These are phyloP conservation scores for Channa maculata DNA, from an alignment of 2,113 vertebrate genomes.

Conservation along the genomic window DNA sequence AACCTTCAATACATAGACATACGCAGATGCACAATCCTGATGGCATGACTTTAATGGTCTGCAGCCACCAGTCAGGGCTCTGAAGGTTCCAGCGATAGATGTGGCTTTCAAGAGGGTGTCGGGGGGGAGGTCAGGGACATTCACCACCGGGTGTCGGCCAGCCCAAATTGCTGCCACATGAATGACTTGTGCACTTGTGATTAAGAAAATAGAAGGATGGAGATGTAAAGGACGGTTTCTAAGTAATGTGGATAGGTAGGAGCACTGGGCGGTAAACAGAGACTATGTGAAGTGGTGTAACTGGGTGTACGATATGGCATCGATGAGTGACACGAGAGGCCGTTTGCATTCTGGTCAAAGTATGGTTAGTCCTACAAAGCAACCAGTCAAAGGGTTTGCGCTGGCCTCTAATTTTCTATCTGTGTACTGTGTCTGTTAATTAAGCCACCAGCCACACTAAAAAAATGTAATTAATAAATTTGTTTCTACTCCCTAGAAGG, in stretches of 20 bases:
- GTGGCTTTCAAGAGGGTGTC: conserved; percentile 77
- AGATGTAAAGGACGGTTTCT: conserved; percentile 31
- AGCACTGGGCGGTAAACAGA: conserved; percentile 32
- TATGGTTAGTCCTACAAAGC: conserved; percentile 55
- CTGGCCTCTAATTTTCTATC: conserved; percentile 78
- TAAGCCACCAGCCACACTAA: conserved; percentile 70
- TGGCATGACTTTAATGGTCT: conserved; percentile 64
- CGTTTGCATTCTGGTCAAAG: conserved; percentile 48
- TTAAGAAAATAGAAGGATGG: conserved; percentile 44
- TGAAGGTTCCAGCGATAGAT: conserved; percentile 70
- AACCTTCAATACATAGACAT: conserved; percentile 13
- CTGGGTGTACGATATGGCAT: conserved; percentile 33
- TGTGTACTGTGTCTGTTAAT: conserved; percentile 76
- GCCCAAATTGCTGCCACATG: conserved; percentile 77
- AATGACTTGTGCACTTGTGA: conserved; percentile 53
- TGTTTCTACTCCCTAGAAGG: conserved; percentile 61
- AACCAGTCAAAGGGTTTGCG: conserved; percentile 56
- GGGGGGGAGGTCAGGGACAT: conserved; percentile 67
- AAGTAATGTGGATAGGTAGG: conserved; percentile 27
- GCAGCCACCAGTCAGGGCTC: conserved; percentile 58
- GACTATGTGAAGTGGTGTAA: not conserved
- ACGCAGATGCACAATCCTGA: conserved; percentile 32
- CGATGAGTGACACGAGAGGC: conserved; percentile 52
- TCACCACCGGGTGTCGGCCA: conserved; percentile 67
- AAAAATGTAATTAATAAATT: not conserved